Percentiles rank a stretch among this genome's conserved stretches.
Conservation (phyloP, 35 echinoderm and acorn worm species). For the Ptychodera flava region DNA sequence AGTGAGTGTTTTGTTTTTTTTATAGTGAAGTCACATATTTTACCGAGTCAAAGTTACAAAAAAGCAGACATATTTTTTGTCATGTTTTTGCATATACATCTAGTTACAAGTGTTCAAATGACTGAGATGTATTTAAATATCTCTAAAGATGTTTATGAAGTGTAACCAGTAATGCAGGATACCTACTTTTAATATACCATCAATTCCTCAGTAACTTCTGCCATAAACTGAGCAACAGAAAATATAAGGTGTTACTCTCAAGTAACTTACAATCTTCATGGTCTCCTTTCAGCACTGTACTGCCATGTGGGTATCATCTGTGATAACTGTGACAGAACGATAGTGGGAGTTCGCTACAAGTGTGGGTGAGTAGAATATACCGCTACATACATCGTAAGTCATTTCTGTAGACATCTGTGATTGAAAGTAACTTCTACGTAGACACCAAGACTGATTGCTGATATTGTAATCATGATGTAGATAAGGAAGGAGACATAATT, state of each 20-base stretch:
- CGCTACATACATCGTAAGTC: no score
- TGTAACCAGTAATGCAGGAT: no score
- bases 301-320: constrained; percentile 56
- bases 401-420: neutral
- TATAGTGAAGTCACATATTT: neutral
- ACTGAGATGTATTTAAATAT: no score
- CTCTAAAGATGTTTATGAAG: no score
- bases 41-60: neutral
- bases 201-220: no score
- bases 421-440: neutral
- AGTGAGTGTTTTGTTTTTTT: neutral
- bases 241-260: no score
- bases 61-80: neutral
- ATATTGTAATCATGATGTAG: neutral
- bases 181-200: no score
- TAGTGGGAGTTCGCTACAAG: constrained; percentile 76
- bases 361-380: constrained; percentile 96
- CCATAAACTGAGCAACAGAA: no score
- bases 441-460: neutral
- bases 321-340: constrained; percentile 46
- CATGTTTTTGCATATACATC: no score
- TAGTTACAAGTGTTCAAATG: no score
- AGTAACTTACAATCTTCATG: no score
- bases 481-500: neutral
- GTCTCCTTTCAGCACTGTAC: neutral